phyloP scores from a whole-genome alignment of 2,797 vertebrate species.

The Sebastes variabilis region DNA sequence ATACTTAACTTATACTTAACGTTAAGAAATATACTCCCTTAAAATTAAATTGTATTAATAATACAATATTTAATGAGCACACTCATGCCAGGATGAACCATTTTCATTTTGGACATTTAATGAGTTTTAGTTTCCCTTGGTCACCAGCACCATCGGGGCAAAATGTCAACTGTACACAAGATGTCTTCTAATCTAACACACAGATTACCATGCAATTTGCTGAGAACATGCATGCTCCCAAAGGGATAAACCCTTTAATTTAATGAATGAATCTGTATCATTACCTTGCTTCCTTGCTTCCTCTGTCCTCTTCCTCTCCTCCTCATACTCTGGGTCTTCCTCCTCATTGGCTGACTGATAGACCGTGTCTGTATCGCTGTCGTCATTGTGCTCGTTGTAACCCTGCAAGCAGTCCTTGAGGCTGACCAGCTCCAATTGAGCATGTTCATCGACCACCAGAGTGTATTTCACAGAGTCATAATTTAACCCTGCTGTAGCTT shows the following conservation, averaged over 20 bases:
- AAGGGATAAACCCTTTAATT: background rate
- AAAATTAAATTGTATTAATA: too few species aligned
- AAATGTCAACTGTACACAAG: background rate
- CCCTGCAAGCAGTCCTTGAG: conserved; percentile 90
- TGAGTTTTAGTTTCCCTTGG: too few species aligned
- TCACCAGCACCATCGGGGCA: too few species aligned
- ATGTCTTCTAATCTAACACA: background rate
- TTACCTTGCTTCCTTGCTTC: conserved; percentile 73
- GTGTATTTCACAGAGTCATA: conserved; percentile 95
- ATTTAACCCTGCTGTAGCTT: conserved; percentile 86
- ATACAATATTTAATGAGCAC: too few species aligned
- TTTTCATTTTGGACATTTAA: too few species aligned
- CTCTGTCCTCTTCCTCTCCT: conserved; percentile 73
- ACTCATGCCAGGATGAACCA: too few species aligned
- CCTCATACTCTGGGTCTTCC: conserved; percentile 81
- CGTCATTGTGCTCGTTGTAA: conserved; percentile 84
- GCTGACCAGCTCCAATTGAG: conserved; percentile 91
- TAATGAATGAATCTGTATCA: background rate
- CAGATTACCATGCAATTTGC: background rate
- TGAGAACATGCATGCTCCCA: background rate
- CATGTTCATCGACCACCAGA: conserved; percentile 93
- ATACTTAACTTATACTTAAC: background rate
- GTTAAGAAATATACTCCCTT: too few species aligned
- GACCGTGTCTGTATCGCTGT: conserved; percentile 87
- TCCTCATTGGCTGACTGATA: conserved; percentile 90